A percentile compares a stretch with the other conserved stretches of the same genome.
Evolutionary conservation across 2,113 vertebrate species (phyloP).

Genomic region (Emydura subglobosa): DNA sequence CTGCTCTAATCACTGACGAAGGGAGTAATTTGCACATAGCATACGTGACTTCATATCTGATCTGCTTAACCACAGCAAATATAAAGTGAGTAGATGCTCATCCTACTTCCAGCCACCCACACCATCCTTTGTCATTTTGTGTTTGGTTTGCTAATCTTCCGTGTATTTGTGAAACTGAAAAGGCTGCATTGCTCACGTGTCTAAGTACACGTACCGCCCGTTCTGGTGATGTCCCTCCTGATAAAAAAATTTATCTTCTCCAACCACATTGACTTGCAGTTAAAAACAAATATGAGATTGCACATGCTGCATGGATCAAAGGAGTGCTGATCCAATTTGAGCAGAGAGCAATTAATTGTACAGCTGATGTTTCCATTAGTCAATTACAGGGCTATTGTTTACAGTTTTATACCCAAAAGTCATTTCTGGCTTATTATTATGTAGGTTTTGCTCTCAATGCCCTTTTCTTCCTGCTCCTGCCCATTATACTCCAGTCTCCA

Average conservation of each 20-base stretch:
- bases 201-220: background rate
- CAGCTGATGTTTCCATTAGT: background rate
- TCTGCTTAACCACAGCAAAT: background rate
- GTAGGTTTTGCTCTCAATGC: fast-evolving
- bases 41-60: background rate
- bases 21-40: background rate
- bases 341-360: background rate
- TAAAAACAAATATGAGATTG: slow-evolving; percentile 21
- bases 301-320: background rate
- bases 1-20: background rate
- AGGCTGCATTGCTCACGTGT: fast-evolving
- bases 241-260: slow-evolving; percentile 1
- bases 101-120: background rate
- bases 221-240: background rate
- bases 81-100: fast-evolving
- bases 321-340: background rate
- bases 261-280: background rate
- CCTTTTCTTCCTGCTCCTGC: background rate
- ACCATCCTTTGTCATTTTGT: fast-evolving
- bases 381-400: background rate
- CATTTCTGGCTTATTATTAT: background rate
- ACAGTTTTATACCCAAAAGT: background rate
- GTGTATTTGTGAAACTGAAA: fast-evolving
- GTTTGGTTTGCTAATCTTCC: fast-evolving
- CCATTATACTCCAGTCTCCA: background rate